phyloP scores from a whole-genome alignment of 1,140 invertebrate species.

The Drosophila gunungcola region DNA sequence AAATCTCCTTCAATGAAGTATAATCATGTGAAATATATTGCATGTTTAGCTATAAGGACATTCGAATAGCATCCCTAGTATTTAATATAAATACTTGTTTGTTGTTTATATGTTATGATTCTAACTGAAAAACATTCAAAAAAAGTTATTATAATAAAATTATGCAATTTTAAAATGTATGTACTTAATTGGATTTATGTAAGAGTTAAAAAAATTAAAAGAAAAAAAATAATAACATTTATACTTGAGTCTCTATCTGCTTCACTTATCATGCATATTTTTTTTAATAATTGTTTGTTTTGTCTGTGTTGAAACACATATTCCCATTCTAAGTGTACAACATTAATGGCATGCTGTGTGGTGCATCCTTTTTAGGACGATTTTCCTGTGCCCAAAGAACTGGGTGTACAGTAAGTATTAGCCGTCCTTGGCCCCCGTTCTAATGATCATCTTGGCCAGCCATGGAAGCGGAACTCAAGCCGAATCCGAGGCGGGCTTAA shows the following conservation, averaged over 20 bases:
- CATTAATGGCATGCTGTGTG: neutral
- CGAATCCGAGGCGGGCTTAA: conserved; percentile 50
- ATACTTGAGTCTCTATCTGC: too few relatives aligned
- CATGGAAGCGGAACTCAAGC: conserved; percentile 1
- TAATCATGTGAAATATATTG: too few relatives aligned
- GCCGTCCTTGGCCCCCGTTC: conserved; percentile 21
- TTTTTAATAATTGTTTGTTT: neutral
- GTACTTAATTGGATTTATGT: too few relatives aligned
- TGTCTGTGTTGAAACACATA: neutral
- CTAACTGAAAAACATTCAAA: too few relatives aligned
- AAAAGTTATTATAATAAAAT: too few relatives aligned
- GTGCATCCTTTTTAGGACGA: neutral
- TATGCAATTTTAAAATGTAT: too few relatives aligned
- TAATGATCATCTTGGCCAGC: conserved; percentile 55
- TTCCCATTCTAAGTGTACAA: neutral
- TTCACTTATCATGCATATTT: too few relatives aligned
- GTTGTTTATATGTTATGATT: neutral
- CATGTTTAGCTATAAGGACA: too few relatives aligned
- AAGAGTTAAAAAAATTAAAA: too few relatives aligned
- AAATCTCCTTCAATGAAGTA: neutral
- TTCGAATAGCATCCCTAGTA: too few relatives aligned
- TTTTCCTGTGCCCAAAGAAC: neutral
- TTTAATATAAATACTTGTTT: too few relatives aligned
- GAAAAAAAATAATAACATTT: neutral
- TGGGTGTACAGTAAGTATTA: conserved; percentile 28